Percentiles rank a stretch among this genome's conserved stretches.
phyloP scores from a whole-genome alignment of 2,888 invertebrate genomes.

The Meghimatium bilineatum region DNA sequence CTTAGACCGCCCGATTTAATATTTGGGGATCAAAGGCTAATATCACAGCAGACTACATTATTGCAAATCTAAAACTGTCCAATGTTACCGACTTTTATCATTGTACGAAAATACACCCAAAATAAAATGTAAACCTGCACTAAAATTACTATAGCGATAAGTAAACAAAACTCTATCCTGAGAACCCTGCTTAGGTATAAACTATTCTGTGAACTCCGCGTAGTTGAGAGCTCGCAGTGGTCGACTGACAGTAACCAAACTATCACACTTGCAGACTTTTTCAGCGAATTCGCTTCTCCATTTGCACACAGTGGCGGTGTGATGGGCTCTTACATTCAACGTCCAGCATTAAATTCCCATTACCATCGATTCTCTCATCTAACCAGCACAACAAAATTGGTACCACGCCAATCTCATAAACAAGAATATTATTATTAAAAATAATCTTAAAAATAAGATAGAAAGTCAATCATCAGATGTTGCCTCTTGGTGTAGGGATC shows the following conservation, averaged over 20 bases:
- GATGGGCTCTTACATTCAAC: too few relatives aligned
- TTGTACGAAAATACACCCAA: too few relatives aligned
- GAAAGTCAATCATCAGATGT: too few relatives aligned
- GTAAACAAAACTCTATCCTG: background rate
- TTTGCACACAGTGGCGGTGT: too few relatives aligned
- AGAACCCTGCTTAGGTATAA: constrained; percentile 9
- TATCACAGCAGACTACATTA: background rate
- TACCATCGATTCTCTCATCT: too few relatives aligned
- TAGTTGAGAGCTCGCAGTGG: background rate
- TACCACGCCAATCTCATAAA: too few relatives aligned
- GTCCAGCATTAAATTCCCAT: too few relatives aligned
- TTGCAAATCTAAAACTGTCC: background rate
- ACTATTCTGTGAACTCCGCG: constrained; percentile 34
- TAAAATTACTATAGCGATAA: background rate
- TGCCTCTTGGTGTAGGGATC: too few relatives aligned
- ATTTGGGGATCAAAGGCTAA: background rate
- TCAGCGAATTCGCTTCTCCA: too few relatives aligned
- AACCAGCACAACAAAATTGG: too few relatives aligned
- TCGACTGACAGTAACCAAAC: constrained; percentile 4
- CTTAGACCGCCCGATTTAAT: constrained; percentile 16
- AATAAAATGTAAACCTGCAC: background rate
- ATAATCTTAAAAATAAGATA: too few relatives aligned
- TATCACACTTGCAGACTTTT: background rate
- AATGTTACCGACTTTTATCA: background rate
- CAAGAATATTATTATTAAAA: too few relatives aligned